phyloP scores from a whole-genome alignment of 2,113 vertebrate species.

The mouse (Mus musculus) region DNA sequence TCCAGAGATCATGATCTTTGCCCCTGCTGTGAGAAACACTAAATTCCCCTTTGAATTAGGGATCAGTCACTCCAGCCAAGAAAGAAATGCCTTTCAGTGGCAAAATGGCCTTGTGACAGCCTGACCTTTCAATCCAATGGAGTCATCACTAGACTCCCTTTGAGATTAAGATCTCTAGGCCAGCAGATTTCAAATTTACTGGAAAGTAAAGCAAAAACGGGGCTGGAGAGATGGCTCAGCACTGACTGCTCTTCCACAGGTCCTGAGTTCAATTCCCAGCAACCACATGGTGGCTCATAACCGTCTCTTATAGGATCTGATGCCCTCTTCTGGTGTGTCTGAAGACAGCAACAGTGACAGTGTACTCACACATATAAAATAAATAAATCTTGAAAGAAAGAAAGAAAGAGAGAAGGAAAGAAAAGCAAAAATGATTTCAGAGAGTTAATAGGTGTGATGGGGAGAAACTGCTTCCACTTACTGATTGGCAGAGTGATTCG shows the following conservation, averaged over 20 bases:
- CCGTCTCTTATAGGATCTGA: too few relatives aligned
- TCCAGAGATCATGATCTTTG: not conserved
- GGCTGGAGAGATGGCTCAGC: too few relatives aligned
- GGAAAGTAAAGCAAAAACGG: not conserved
- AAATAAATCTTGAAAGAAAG: too few relatives aligned
- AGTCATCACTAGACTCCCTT: not conserved
- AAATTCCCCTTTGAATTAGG: not conserved
- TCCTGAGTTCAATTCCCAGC: too few relatives aligned
- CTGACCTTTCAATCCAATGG: not conserved
- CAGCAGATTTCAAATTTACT: not conserved
- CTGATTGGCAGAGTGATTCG: not conserved
- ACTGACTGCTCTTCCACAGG: too few relatives aligned
- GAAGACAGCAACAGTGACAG: too few relatives aligned
- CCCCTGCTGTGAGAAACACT: not conserved
- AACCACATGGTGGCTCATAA: too few relatives aligned
- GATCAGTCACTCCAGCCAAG: not conserved
- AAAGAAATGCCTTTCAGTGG: not conserved
- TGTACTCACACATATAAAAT: too few relatives aligned
- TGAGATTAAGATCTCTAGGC: not conserved
- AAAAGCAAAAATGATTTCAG: not conserved
- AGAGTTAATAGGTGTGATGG: not conserved
- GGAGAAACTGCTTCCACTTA: not conserved
- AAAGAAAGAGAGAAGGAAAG: too few relatives aligned
- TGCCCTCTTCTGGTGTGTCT: too few relatives aligned
- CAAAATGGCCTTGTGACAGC: not conserved